These are phyloP conservation scores for Drosophila rellima DNA, from an alignment of 2,888 invertebrate genomes.

Conservation along the genomic window DNA sequence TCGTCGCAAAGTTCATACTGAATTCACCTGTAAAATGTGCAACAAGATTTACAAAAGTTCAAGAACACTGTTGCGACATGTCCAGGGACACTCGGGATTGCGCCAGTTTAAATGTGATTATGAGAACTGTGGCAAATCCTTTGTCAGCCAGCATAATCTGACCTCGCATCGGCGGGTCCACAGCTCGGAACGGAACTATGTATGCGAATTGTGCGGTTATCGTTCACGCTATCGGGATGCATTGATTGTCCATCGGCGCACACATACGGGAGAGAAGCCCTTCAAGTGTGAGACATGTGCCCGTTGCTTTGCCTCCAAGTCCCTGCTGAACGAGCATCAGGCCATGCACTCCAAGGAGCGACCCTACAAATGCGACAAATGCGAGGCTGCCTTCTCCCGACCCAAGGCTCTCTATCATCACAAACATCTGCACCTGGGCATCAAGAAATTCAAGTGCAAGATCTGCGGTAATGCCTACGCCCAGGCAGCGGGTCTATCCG, in stretches of 20 bases:
- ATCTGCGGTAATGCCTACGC: conserved; percentile 81
- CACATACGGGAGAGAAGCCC: conserved; percentile 81
- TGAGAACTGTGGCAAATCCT: conserved; percentile 78
- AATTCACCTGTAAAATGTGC: conserved; percentile 65
- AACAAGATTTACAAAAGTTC: conserved; percentile 74
- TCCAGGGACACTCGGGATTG: conserved; percentile 69
- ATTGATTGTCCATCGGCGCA: conserved; percentile 75
- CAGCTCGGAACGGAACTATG: conserved; percentile 72
- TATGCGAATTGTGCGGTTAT: conserved; percentile 82
- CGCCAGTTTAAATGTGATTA: conserved; percentile 69
- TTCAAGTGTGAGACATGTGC: conserved; percentile 73
- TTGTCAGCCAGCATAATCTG: conserved; percentile 71
- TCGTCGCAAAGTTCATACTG: conserved; percentile 65
- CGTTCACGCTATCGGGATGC: conserved; percentile 74
- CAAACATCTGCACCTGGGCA: conserved; percentile 76
- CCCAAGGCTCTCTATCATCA: conserved; percentile 80
- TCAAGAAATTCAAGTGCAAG: conserved; percentile 82
- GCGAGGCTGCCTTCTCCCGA: conserved; percentile 76
- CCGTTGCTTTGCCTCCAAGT: conserved; percentile 76
- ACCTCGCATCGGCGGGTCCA: conserved; percentile 74
- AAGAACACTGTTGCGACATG: conserved; percentile 67
- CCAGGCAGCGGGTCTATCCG: conserved; percentile 83
- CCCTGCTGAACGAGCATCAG: conserved; percentile 77
- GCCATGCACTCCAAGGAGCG: conserved; percentile 80
- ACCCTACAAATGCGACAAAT: conserved; percentile 73